Percentiles rank a stretch among this genome's conserved stretches.
These are phyloP conservation scores for Rhyzopertha dominica DNA, from an alignment of 1,140 invertebrate species.

Conservation along the genomic window DNA sequence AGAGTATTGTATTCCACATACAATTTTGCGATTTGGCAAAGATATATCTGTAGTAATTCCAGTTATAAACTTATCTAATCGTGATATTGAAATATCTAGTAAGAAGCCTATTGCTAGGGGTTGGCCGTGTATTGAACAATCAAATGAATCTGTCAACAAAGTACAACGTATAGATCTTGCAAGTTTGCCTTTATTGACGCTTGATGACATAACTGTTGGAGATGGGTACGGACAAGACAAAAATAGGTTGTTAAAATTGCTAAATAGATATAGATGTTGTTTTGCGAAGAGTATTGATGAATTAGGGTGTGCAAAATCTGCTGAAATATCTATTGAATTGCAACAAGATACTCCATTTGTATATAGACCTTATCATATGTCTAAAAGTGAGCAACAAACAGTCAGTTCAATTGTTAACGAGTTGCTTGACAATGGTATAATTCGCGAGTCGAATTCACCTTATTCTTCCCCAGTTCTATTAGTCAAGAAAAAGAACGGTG, in stretches of 20 bases:
- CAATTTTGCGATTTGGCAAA: too few relatives aligned
- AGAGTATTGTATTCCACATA: too few relatives aligned
- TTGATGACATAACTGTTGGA: too few relatives aligned
- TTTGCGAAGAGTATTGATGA: neutral
- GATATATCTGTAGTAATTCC: too few relatives aligned
- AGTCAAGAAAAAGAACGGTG: slow-evolving; percentile 32
- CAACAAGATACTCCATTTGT: slow-evolving; percentile 14
- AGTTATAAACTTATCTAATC: too few relatives aligned
- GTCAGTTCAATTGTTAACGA: slow-evolving; percentile 24
- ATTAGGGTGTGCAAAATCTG: neutral
- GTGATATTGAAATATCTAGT: too few relatives aligned
- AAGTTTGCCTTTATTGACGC: too few relatives aligned
- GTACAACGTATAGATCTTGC: too few relatives aligned
- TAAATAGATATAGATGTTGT: slow-evolving; percentile 5
- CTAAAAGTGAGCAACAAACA: slow-evolving; percentile 15
- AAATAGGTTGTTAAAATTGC: slow-evolving; percentile 13
- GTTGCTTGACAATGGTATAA: slow-evolving; percentile 18
- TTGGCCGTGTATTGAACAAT: too few relatives aligned
- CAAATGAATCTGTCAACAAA: too few relatives aligned
- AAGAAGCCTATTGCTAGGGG: too few relatives aligned
- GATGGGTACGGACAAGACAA: too few relatives aligned
- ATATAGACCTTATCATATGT: slow-evolving; percentile 19
- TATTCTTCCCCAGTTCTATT: slow-evolving; percentile 27
- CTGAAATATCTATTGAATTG: slow-evolving; percentile 6
- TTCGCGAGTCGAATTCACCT: slow-evolving; percentile 26